Percentiles rank a stretch among this genome's conserved stretches.
Conservation (phyloP, 2,113 vertebrate genomes). For the Rhabdomys dilectus region DNA sequence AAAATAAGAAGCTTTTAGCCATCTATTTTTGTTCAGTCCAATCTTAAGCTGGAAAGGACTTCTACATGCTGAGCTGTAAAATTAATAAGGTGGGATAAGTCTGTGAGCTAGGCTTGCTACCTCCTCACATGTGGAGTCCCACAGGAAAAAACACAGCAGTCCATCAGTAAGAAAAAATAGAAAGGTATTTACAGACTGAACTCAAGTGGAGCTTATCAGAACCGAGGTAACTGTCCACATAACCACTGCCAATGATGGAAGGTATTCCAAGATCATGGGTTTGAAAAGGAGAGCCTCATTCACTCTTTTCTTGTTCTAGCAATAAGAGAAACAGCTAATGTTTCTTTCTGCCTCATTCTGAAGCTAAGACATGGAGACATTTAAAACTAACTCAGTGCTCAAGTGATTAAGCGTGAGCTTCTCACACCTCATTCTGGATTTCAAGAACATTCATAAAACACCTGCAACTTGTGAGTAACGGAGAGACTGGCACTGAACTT, state of each 20-base stretch:
- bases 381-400: neutral
- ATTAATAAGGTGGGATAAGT: neutral
- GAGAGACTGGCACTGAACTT: neutral
- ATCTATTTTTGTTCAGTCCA: neutral
- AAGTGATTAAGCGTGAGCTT: neutral
- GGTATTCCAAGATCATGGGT: neutral
- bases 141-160: neutral
- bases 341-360: neutral
- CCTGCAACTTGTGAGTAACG: neutral
- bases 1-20: slow-evolving; percentile 19
- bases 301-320: neutral
- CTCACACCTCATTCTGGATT: neutral
- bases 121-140: neutral
- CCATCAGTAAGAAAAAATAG: neutral
- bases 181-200: neutral
- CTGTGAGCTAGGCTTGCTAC: neutral
- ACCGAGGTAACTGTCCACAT: neutral
- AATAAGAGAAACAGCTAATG: neutral
- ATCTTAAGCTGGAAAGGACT: neutral
- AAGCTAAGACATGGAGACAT: neutral
- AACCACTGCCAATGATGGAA: neutral
- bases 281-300: neutral
- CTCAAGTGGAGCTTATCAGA: neutral
- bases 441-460: neutral
- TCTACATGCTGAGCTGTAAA: neutral